Percentiles rank a stretch among this genome's conserved stretches.
Conservation (phyloP, 2,113 vertebrate genomes). For the Emydura subglobosa region DNA sequence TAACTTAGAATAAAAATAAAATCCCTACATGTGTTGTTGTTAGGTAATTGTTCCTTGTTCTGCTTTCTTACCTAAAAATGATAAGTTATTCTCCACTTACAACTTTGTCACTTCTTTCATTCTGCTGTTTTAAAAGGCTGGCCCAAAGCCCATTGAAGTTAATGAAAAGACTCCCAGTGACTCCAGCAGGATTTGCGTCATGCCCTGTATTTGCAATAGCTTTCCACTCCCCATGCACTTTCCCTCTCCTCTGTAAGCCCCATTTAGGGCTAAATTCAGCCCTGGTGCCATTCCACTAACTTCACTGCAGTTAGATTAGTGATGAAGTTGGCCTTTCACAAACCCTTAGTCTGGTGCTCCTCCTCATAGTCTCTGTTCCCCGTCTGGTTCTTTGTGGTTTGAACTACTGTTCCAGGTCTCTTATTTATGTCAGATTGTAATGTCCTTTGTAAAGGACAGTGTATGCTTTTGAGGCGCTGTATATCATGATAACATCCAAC, state of each 20-base stretch:
- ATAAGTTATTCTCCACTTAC: neutral
- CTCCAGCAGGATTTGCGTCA: neutral
- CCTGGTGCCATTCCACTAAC: neutral
- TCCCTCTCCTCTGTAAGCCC: neutral
- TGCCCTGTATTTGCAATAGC: neutral
- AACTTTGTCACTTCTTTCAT: neutral
- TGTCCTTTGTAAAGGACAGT: neutral
- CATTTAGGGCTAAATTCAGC: neutral
- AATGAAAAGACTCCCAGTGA: neutral
- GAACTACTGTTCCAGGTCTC: neutral
- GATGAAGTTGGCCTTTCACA: neutral
- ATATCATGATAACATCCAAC: neutral
- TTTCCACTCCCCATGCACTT: neutral
- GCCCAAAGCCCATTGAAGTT: neutral
- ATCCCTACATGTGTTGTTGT: neutral
- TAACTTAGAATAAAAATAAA: constrained; percentile 19
- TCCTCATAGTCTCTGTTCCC: neutral
- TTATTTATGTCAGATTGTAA: neutral
- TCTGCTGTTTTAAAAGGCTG: neutral
- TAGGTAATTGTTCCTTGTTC: neutral
- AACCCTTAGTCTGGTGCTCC: neutral
- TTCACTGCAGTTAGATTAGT: neutral
- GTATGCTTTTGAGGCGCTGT: neutral
- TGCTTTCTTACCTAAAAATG: neutral
- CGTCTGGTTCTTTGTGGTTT: neutral